Conservation (phyloP, 37 sponge, comb jelly and placozoan genomes). For the Diacarnus erythraeanus region DNA sequence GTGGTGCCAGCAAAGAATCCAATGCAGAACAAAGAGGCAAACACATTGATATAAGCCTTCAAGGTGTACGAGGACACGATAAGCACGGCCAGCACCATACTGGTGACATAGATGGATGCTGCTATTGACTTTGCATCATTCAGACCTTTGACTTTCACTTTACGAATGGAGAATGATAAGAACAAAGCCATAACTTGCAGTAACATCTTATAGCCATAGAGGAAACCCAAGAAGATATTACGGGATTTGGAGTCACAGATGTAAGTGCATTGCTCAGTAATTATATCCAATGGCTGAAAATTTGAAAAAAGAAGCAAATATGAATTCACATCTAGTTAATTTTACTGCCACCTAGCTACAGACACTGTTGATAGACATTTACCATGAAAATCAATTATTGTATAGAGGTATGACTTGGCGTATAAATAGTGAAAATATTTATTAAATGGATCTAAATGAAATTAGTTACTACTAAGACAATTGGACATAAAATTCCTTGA, state of each 20-base stretch:
- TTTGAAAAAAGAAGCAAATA: background rate
- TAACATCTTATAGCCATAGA: slow-evolving; percentile 48
- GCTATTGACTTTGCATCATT: slow-evolving; percentile 52
- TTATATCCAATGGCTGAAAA: background rate
- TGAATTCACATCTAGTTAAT: background rate
- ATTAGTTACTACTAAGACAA: background rate
- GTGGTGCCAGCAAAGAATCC: slow-evolving; percentile 28
- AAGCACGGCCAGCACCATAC: slow-evolving; percentile 32
- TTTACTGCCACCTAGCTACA: too few species aligned
- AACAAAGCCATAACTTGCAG: slow-evolving; percentile 45
- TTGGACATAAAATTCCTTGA: too few species aligned
- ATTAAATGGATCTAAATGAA: too few species aligned
- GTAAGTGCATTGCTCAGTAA: slow-evolving; percentile 8
- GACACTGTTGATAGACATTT: too few species aligned
- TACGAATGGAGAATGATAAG: slow-evolving; percentile 54
- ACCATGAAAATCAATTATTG: too few species aligned
- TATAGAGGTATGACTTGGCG: too few species aligned
- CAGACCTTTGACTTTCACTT: slow-evolving; percentile 62
- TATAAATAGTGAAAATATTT: too few species aligned
- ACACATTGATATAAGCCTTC: slow-evolving; percentile 17
- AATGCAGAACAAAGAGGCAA: slow-evolving; percentile 5
- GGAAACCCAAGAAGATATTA: slow-evolving; percentile 37
- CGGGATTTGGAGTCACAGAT: slow-evolving; percentile 16
- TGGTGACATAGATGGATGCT: slow-evolving; percentile 51
- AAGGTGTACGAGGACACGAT: slow-evolving; percentile 29